Conservation (phyloP, 2,113 vertebrate species). For the Crotalus helleri region DNA sequence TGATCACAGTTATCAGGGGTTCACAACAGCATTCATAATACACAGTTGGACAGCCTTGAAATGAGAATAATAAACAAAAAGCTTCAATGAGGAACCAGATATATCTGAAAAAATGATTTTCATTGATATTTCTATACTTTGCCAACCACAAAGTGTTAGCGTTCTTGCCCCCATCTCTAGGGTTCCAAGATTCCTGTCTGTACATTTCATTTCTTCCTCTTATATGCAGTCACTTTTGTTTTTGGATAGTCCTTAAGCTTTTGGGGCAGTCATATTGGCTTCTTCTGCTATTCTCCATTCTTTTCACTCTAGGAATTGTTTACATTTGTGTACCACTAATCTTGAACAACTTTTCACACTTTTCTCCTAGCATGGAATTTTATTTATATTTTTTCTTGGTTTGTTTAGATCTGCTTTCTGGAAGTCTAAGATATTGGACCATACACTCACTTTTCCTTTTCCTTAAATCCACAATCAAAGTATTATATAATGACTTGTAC, state of each 20-base stretch:
- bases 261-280: neutral
- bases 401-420: neutral
- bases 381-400: neutral
- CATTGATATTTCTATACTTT: neutral
- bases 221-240: neutral
- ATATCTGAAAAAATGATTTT: neutral
- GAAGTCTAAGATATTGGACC: neutral
- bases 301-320: neutral
- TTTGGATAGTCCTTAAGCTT: neutral
- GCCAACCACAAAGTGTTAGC: neutral
- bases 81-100: neutral
- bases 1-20: neutral
- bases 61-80: neutral
- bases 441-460: neutral
- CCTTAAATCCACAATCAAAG: neutral
- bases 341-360: neutral
- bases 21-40: neutral
- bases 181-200: neutral
- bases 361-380: neutral
- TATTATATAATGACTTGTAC: neutral
- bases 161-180: neutral
- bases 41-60: neutral
- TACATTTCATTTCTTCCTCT: neutral
- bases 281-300: neutral
- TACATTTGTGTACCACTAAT: neutral